phyloP scores from a whole-genome alignment of 2,113 vertebrate species.

The Dermatemys mawii region DNA sequence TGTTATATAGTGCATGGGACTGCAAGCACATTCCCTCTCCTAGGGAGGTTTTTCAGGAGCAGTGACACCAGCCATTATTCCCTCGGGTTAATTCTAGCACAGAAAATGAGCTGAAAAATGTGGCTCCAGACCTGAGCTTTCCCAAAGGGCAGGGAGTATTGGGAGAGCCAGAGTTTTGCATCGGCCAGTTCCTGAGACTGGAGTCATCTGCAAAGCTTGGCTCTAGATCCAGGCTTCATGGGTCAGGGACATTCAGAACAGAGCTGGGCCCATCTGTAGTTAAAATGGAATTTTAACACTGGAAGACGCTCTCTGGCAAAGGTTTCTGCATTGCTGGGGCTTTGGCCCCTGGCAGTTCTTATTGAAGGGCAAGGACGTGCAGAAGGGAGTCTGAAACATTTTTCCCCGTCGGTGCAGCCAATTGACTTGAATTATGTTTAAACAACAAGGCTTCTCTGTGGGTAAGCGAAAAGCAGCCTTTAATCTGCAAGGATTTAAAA shows the following conservation, averaged over 20 bases:
- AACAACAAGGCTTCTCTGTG: background rate
- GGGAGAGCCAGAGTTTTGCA: background rate
- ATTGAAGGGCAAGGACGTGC: background rate
- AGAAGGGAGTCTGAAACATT: rapidly evolving
- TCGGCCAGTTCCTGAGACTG: rapidly evolving
- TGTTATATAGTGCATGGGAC: background rate
- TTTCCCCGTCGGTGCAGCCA: background rate
- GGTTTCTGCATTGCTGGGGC: background rate
- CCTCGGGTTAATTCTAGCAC: background rate
- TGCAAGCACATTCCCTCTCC: background rate
- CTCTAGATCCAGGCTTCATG: background rate
- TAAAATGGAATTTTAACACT: background rate
- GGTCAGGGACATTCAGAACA: background rate
- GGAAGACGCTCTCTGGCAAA: background rate
- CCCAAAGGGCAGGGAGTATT: background rate
- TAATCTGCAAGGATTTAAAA: background rate
- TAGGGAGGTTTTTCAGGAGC: background rate
- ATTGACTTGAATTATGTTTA: background rate
- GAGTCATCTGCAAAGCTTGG: background rate
- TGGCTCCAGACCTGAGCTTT: background rate
- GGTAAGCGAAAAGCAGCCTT: background rate
- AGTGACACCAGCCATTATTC: background rate
- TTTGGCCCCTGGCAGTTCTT: background rate
- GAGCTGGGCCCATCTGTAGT: background rate
- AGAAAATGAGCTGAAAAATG: background rate